These are phyloP conservation scores for Lithophane leautieri DNA, from an alignment of 2,888 invertebrate species.

Conservation along the genomic window DNA sequence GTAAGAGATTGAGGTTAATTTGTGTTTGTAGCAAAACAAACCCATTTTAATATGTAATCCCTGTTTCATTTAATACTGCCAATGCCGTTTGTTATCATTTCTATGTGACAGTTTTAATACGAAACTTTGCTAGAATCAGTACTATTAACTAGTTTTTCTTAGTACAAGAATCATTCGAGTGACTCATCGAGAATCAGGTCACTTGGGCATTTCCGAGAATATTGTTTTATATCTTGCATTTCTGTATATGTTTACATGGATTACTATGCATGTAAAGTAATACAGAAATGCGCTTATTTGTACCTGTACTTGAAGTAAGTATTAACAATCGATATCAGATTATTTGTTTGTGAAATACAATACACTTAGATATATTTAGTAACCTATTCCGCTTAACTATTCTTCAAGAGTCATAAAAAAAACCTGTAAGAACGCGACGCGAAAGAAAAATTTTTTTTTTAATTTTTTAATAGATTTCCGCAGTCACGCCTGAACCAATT, in stretches of 20 bases:
- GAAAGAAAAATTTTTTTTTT: too few species aligned
- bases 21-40: constrained; percentile 16
- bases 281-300: neutral
- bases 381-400: too few species aligned
- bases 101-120: neutral
- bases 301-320: neutral
- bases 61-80: neutral
- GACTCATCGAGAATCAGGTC: neutral
- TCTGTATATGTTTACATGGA: too few species aligned
- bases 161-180: neutral
- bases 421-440: too few species aligned
- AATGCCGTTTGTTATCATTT: neutral
- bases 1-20: constrained; percentile 48
- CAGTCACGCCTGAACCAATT: too few species aligned
- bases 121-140: neutral
- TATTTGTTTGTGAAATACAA: too few species aligned
- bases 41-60: constrained; percentile 15
- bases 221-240: neutral
- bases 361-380: too few species aligned
- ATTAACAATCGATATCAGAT: neutral
- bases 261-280: neutral
- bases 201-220: neutral
- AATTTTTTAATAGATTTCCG: too few species aligned
- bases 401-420: too few species aligned
- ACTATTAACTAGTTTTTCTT: neutral